Base-by-base conservation (phyloP, 2,797 vertebrate genomes). In the Aeoliscus strigatus region DNA sequence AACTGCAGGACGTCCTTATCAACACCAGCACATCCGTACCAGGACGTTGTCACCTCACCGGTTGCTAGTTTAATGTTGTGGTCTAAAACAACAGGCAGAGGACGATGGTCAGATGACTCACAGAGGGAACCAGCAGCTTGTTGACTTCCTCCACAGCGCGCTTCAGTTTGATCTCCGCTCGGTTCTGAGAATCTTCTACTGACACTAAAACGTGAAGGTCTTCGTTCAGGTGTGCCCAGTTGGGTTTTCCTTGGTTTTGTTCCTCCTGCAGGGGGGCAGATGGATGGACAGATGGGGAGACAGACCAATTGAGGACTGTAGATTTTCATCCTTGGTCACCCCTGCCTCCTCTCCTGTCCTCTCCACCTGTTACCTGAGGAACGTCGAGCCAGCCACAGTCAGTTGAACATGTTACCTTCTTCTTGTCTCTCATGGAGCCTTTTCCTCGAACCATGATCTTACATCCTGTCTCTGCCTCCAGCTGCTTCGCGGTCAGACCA, bases 391-490 rank as follows among this genome's bases (percentile, higher is more conserved):
- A n/a, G n/a, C n/a, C n/a, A n/a, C n/a, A n/a, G n/a, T n/a, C n/a
- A n/a, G n/a, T n/a, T n/a, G n/a, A n/a, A n/a, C n/a, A n/a, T n/a
- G n/a, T 73, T 87, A 97, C 96, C 94, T 99, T 99, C 82, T 99
- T 99, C 81, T 98, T 99, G 87, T 99, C 96, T 68, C 96, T 92
- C 96, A 99, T 99, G 45, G 95, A 98, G 66, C 94, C 94, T 74
- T 98, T 98, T 60, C 96, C 96, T 89, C 96, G 93, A 67, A 99
- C 96, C 96, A 99, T 99, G 48, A 99, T 99, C 84, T 98, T 98
- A 83, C 96, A 99, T 84, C 96, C 96, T 9, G 96, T 99, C 86
- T 99, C 96, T 51, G 96, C 94, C 70, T 99, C 96, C 75, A 98
- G 91, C 57, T 98, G 95, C 70, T 99, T 99, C 49, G 96, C 96